phyloP scores from a whole-genome alignment of 2,113 vertebrate genomes.

The Chamaetylas fuelleborni region DNA sequence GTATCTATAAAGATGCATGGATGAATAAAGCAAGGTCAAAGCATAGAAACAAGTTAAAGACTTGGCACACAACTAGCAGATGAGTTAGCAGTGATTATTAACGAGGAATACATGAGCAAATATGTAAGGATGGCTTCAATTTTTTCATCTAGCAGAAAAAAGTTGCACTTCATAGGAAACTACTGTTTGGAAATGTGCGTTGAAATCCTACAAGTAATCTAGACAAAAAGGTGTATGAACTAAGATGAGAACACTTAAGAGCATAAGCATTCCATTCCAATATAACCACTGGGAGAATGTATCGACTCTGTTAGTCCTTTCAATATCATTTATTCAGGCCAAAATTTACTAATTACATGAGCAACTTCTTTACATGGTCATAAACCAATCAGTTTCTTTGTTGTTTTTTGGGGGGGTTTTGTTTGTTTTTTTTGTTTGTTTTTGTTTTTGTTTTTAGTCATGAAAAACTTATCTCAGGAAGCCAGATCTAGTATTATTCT shows the following conservation, averaged over 20 bases:
- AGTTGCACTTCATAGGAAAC: background rate
- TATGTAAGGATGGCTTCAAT: background rate
- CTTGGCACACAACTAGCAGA: background rate
- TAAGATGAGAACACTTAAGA: background rate
- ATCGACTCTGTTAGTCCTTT: background rate
- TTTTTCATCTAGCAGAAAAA: background rate
- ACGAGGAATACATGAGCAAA: background rate
- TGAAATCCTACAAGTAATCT: background rate
- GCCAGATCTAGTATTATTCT: background rate
- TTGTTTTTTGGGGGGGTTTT: no score
- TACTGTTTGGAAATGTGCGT: background rate
- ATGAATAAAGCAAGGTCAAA: background rate
- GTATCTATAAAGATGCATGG: fast-evolving
- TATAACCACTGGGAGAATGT: background rate
- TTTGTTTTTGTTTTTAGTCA: background rate
- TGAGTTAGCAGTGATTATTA: background rate
- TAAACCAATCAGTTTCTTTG: background rate
- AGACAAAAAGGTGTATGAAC: background rate
- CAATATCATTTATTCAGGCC: background rate
- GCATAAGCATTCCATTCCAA: background rate
- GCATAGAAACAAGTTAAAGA: background rate
- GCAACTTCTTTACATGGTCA: background rate
- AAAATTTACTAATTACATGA: background rate
- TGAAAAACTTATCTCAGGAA: background rate
- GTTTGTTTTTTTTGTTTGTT: no score